Conservation (phyloP, 1,140 invertebrate genomes). For the Drosophila bifasciata region DNA sequence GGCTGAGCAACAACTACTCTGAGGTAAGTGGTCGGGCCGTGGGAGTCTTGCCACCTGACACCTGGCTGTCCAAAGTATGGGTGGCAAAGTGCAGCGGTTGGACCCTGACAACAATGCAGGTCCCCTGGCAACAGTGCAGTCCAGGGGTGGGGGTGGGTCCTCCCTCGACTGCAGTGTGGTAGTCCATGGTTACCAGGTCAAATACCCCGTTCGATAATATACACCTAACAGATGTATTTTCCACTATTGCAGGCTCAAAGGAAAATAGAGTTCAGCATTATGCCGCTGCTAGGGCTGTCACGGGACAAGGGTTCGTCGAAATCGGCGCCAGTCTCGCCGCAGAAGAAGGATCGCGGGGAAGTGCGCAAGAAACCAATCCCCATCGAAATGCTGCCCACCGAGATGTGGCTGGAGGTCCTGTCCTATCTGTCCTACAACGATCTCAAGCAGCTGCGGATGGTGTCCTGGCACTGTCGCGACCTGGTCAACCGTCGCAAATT, state of each 20-base stretch:
- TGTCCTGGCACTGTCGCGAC: constrained; percentile 63
- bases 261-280: constrained; percentile 25
- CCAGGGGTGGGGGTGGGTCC: too few relatives aligned
- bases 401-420: constrained; percentile 72
- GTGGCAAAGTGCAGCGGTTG: constrained; percentile 20
- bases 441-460: constrained; percentile 64
- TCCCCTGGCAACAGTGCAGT: too few relatives aligned
- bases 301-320: constrained; percentile 6
- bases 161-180: too few relatives aligned
- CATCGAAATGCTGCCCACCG: constrained; percentile 65
- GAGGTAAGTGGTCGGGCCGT: constrained; percentile 47
- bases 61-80: constrained; percentile 1
- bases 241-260: constrained; percentile 7
- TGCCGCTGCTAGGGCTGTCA: constrained; percentile 23
- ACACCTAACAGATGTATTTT: background rate
- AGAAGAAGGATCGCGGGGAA: background rate
- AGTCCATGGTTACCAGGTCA: too few relatives aligned
- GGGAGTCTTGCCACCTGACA: background rate
- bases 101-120: constrained; percentile 10
- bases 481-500: constrained; percentile 59
- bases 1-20: constrained; percentile 50
- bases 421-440: constrained; percentile 65
- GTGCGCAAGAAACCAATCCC: background rate
- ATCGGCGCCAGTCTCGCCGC: constrained; percentile 10
- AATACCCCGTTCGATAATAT: background rate